phyloP scores from a whole-genome alignment of 2,113 vertebrate species.

The Lethenteron camtschaticum region DNA sequence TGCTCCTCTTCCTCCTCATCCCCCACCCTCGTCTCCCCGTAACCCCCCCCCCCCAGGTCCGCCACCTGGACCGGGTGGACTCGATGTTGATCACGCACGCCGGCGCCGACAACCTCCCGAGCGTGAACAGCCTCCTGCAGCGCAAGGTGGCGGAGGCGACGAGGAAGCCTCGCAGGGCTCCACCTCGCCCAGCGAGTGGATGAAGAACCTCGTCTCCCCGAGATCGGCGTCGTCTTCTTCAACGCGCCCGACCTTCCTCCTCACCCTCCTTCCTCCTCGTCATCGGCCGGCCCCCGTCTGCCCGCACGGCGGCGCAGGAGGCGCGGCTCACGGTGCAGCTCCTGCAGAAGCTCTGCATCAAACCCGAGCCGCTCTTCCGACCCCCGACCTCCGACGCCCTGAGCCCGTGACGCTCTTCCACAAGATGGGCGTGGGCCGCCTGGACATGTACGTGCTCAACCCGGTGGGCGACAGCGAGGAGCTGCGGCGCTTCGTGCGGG shows the following conservation, averaged over 20 bases:
- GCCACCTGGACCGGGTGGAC: constrained; percentile 81
- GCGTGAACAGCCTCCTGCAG: constrained; percentile 56
- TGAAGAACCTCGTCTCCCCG: constrained; percentile 49
- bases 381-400: constrained; percentile 15
- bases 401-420: constrained; percentile 54
- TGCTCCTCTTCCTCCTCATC: too few relatives aligned
- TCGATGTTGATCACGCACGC: constrained; percentile 54
- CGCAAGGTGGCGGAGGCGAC: constrained; percentile 53
- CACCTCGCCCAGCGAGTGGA: constrained; percentile 30
- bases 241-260: constrained; percentile 25
- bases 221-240: constrained; percentile 64
- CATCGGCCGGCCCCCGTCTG: background rate
- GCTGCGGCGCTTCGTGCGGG: constrained; percentile 33
- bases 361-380: constrained; percentile 29
- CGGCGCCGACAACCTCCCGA: constrained; percentile 59
- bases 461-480: constrained; percentile 34
- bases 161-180: constrained; percentile 23
- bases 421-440: constrained; percentile 74
- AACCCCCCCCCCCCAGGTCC: constrained; percentile 1
- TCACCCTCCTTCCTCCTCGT: too few relatives aligned
- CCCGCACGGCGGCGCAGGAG: constrained; percentile 34
- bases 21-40: too few relatives aligned
- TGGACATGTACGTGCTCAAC: constrained; percentile 69
- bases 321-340: constrained; percentile 27
- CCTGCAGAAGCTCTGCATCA: constrained; percentile 34